Conservation (phyloP, 2,888 invertebrate species). For the Chironomus tentans region DNA sequence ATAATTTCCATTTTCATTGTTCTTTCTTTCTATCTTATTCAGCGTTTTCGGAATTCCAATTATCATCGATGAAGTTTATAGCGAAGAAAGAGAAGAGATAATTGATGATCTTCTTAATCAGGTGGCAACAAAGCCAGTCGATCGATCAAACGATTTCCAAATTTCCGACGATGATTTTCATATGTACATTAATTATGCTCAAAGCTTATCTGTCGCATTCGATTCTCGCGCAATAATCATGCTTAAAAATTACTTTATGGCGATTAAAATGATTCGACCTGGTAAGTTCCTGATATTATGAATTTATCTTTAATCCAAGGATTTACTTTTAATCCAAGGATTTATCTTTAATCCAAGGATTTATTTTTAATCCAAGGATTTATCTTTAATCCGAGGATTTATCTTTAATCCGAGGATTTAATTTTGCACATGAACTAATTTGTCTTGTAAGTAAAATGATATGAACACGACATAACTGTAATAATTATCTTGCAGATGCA, state of each 20-base stretch:
- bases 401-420: too few species aligned
- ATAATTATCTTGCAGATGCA: slow-evolving; percentile 32
- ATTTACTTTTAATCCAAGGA: too few species aligned
- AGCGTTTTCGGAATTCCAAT: slow-evolving; percentile 42
- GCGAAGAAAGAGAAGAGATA: slow-evolving; percentile 26
- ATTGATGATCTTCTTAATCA: slow-evolving; percentile 35
- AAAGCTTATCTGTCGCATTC: slow-evolving; percentile 33
- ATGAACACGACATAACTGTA: too few species aligned
- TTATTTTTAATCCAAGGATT: too few species aligned
- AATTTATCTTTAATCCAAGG: neutral
- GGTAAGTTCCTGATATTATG: slow-evolving; percentile 30
- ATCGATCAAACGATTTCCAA: slow-evolving; percentile 32
- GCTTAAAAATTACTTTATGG: slow-evolving; percentile 43
- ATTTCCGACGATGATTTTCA: slow-evolving; percentile 36
- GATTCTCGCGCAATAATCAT: slow-evolving; percentile 37
- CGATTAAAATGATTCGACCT: slow-evolving; percentile 39
- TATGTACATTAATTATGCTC: slow-evolving; percentile 32
- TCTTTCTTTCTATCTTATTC: neutral
- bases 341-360: too few species aligned
- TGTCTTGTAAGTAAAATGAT: too few species aligned
- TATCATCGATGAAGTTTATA: slow-evolving; percentile 32
- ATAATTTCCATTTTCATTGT: neutral
- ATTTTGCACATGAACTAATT: too few species aligned
- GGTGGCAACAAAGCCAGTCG: slow-evolving; percentile 29
- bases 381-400: too few species aligned